Evolutionary conservation across 2,113 vertebrate genomes (phyloP).

Genomic region (Corydoras sp.): DNA sequence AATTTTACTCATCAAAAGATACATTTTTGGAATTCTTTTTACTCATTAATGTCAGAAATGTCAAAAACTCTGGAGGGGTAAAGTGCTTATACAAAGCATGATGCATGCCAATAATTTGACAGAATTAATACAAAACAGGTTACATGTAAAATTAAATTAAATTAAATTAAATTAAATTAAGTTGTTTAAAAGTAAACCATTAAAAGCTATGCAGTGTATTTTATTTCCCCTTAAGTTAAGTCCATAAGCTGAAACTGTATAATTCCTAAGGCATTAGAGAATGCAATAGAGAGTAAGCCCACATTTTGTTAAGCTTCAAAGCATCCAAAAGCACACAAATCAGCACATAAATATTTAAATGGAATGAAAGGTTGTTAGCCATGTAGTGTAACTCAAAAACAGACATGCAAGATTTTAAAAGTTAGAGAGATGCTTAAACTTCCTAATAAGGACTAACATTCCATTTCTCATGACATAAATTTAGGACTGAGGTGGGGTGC

Average conservation of each 20-base stretch:
- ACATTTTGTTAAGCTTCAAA: conserved; percentile 52
- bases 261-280: conserved; percentile 36
- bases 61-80: no score
- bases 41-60: no score
- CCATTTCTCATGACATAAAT: conserved; percentile 2
- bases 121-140: no score
- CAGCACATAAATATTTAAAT: conserved; percentile 53
- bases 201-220: conserved; percentile 6
- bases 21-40: no score
- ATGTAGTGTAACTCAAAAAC: conserved; percentile 66
- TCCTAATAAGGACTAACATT: conserved; percentile 27
- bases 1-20: no score
- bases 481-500: conserved; percentile 2
- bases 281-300: conserved; percentile 56
- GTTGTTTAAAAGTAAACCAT: conserved; percentile 41
- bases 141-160: no score
- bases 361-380: conserved; percentile 21
- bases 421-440: conserved; percentile 4
- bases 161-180: no score
- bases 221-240: conserved; percentile 16
- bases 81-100: no score
- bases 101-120: no score
- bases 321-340: conserved; percentile 51
- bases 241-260: conserved; percentile 35
- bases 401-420: conserved; percentile 43